A percentile compares a stretch with the other conserved stretches of the same genome.
These are phyloP conservation scores for Scaptomyza reducta DNA, from an alignment of 2,888 invertebrate species.

Conservation along the genomic window DNA sequence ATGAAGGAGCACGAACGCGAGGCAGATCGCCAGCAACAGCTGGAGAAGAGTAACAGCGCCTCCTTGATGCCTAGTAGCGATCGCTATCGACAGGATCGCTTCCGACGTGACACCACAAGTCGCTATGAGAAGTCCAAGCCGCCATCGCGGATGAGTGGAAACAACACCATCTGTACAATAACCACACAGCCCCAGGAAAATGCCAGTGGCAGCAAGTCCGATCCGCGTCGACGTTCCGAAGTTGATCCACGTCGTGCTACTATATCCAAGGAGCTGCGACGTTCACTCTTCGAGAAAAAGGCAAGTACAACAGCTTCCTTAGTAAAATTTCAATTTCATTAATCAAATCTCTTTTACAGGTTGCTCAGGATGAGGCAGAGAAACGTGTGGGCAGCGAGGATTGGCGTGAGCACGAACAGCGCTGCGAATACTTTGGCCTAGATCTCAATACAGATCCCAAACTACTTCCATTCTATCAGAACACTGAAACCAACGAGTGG, in stretches of 20 bases:
- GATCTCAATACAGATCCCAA: constrained; percentile 80
- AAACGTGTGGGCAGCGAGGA: constrained; percentile 82
- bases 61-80: constrained; percentile 40
- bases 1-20: constrained; percentile 98
- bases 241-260: constrained; percentile 46
- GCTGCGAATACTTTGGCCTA: constrained; percentile 83
- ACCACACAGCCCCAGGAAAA: constrained; percentile 45
- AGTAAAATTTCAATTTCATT: background rate
- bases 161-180: constrained; percentile 69
- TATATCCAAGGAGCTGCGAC: constrained; percentile 82
- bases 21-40: constrained; percentile 87
- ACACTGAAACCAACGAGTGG: constrained; percentile 83
- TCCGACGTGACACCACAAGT: constrained; percentile 58
- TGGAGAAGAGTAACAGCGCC: constrained; percentile 44
- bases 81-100: constrained; percentile 67
- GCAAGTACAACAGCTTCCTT: constrained; percentile 40
- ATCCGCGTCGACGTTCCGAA: constrained; percentile 35
- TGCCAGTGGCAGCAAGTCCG: constrained; percentile 25
- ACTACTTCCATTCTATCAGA: constrained; percentile 82
- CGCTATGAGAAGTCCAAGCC: constrained; percentile 61
- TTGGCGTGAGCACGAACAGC: constrained; percentile 81
- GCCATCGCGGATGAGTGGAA: constrained; percentile 59
- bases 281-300: constrained; percentile 83
- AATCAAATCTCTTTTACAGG: constrained; percentile 52
- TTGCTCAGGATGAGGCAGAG: constrained; percentile 83